Evolutionary conservation across 2,797 vertebrate genomes (phyloP).

Genomic region (Pampus argenteus): DNA sequence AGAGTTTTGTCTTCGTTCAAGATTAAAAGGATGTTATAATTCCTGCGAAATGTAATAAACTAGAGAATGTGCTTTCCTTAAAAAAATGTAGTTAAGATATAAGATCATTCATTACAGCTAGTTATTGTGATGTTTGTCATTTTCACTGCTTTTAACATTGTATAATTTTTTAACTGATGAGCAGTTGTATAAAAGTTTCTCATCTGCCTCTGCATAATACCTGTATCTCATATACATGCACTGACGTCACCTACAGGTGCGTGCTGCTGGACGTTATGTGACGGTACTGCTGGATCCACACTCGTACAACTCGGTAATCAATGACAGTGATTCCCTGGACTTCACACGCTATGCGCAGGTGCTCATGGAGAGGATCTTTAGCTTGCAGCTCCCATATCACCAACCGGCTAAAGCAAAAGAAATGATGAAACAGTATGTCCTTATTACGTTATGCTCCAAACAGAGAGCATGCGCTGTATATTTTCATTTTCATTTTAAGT

Average conservation of each 20-base stretch:
- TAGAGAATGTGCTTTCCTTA: background rate
- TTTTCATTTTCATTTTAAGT: conserved; percentile 46
- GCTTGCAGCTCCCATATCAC: conserved; percentile 84
- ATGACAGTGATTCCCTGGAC: conserved; percentile 83
- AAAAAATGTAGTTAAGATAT: background rate
- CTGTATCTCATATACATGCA: background rate
- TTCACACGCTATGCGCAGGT: conserved; percentile 86
- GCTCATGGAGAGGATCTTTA: conserved; percentile 92
- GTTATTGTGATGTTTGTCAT: no score
- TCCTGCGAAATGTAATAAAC: background rate
- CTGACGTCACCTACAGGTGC: conserved; percentile 80
- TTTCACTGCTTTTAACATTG: no score
- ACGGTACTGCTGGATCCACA: conserved; percentile 90
- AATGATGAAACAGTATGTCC: conserved; percentile 81
- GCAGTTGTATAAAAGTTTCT: background rate
- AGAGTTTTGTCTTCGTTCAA: background rate
- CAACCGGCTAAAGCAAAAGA: conserved; percentile 79
- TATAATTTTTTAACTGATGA: no score
- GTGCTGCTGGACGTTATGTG: conserved; percentile 87
- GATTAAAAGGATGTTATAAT: background rate
- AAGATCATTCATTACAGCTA: no score
- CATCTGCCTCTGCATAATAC: background rate
- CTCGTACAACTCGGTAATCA: conserved; percentile 86
- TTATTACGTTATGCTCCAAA: background rate
- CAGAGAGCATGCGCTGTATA: background rate